A percentile compares a stretch with the other conserved stretches of the same genome.
Conservation (phyloP, 1,140 invertebrate genomes). For the Heliconius hermathena region DNA sequence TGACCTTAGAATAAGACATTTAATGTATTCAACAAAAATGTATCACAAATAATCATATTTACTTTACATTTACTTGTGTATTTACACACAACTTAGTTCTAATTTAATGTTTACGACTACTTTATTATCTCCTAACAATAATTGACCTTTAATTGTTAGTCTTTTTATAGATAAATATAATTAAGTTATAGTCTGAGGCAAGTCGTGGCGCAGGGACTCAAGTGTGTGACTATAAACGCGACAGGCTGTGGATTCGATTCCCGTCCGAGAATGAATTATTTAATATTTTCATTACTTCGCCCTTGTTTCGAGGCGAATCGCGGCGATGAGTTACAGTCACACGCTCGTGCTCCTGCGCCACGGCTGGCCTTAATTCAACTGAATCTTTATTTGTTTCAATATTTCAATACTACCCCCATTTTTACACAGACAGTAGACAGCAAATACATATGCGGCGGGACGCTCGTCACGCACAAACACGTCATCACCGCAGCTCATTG, state of each 20-base stretch:
- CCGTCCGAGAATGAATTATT: too few species aligned
- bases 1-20: neutral
- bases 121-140: neutral
- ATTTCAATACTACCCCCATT: neutral
- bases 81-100: neutral
- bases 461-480: slow-evolving; percentile 87
- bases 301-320: too few species aligned
- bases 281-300: too few species aligned
- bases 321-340: too few species aligned
- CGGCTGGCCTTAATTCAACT: too few species aligned
- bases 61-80: too few species aligned
- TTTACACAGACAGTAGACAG: slow-evolving; percentile 69
- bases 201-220: too few species aligned
- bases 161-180: neutral
- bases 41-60: neutral
- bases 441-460: slow-evolving; percentile 89
- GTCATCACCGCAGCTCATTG: slow-evolving; percentile 94
- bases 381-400: neutral
- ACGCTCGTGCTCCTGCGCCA: too few species aligned
- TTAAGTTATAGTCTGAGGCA: neutral
- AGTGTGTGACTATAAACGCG: too few species aligned
- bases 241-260: too few species aligned
- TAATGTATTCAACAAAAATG: neutral
- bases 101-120: neutral
- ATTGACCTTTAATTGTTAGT: neutral